Evolutionary conservation across 2,888 invertebrate species (phyloP).

Genomic region (Drosophila longiperda): DNA sequence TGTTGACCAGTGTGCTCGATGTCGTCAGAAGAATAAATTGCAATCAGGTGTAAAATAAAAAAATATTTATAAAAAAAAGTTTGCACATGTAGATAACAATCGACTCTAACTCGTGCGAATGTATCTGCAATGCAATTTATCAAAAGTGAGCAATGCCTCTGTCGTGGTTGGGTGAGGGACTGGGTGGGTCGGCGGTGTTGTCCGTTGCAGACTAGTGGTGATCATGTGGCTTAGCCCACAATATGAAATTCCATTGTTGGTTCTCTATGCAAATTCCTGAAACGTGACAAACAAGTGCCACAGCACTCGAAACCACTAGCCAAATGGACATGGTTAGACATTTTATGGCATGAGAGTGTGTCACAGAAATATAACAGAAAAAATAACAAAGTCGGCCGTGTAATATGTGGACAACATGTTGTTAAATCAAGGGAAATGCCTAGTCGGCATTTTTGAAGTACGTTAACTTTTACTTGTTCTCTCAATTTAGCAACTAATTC

Average conservation of each 20-base stretch:
- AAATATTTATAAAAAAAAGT: conserved; percentile 6
- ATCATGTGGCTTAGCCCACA: conserved; percentile 61
- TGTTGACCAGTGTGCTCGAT: conserved; percentile 55
- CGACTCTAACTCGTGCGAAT: conserved; percentile 38
- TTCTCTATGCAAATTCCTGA: conserved; percentile 68
- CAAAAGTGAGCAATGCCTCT: conserved; percentile 24
- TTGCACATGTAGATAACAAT: conserved; percentile 26
- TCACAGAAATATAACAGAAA: conserved; percentile 39
- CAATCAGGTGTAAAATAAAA: conserved; percentile 58
- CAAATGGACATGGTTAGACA: conserved; percentile 25
- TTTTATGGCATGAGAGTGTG: conserved; percentile 62
- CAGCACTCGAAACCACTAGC: conserved; percentile 44
- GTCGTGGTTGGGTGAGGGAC: conserved; percentile 1
- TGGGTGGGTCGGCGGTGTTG: conserved; percentile 10
- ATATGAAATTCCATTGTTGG: conserved; percentile 61
- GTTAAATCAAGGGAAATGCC: conserved; percentile 31
- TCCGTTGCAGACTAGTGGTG: conserved; percentile 20
- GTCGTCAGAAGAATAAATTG: conserved; percentile 56
- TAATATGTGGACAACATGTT: conserved; percentile 29
- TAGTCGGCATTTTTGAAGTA: conserved; percentile 28
- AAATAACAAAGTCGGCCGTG: conserved; percentile 15
- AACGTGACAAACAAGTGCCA: conserved; percentile 69
- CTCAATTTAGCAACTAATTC: conserved; percentile 40
- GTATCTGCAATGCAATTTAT: conserved; percentile 55
- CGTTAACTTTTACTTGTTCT: conserved; percentile 53